Evolutionary conservation across 2,797 vertebrate genomes (phyloP), one percentile per base, ranked within the genome.

Genomic region (Thunnus albacares): DNA sequence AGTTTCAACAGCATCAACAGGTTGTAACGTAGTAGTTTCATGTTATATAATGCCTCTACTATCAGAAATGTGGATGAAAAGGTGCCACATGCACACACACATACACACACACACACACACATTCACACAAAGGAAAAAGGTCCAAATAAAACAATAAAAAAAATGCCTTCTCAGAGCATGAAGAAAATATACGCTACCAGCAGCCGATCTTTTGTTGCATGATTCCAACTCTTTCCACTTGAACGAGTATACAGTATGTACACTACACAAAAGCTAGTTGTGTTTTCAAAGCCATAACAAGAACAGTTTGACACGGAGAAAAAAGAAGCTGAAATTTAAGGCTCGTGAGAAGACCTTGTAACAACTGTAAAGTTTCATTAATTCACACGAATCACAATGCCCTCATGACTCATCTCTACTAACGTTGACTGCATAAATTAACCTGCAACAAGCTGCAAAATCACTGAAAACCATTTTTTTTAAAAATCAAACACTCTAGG

Each of bases 251-350:
- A 83, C 35, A 80, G 73, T 77, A 72, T 82, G 52, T 51, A 75
- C 59, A 76, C 74, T 80, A 71, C 38, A 78, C 82, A 79, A 58
- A 59, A 84, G 26, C 30, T 72, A 61, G 51, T 53, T 45, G 45
- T 74, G 38, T 58, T 60, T 45, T 78, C 18, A 77, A 65, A 72
- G 35, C 38, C 15, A 45, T 80, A 70, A 47, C 41, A 75, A 87
- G 74, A 65, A 76, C 28, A 77, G 77, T 79, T 70, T 80, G 53
- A 81, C 77, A 71, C 4, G 20, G 4, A 20, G 43, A 20, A 52
- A 24, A 33, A 45, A 14, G 22, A 56, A 56, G 6, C 53, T 56
- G 53, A 26, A 56, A 56, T 26, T 28, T 56, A 56, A 56, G 24
- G 53, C 47, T 51, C 47, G 9, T 2, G 7, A 51, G 8, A 51